These are phyloP conservation scores for Ceratotherium simum DNA, from an alignment of 2,113 vertebrate species.

Conservation along the genomic window DNA sequence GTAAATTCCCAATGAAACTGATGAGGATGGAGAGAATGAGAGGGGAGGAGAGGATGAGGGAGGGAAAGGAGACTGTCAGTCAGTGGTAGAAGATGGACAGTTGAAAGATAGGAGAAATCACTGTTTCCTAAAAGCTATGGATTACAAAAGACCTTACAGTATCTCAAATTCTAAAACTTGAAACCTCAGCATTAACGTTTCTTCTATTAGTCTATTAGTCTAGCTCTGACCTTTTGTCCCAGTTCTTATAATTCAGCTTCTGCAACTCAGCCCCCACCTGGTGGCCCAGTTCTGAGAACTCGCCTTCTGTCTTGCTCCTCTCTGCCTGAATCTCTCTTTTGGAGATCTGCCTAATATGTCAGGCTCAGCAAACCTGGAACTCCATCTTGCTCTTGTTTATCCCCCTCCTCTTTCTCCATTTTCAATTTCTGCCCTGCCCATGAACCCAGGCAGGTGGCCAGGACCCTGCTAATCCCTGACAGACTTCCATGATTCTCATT, in stretches of 20 bases:
- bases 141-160: background rate
- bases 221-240: slow-evolving; percentile 65
- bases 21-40: background rate
- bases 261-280: slow-evolving; percentile 65
- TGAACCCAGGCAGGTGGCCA: slow-evolving; percentile 82
- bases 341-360: slow-evolving; percentile 80
- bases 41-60: too few species aligned
- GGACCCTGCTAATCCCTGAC: slow-evolving; percentile 76
- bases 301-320: slow-evolving; percentile 75
- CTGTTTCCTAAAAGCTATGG: background rate
- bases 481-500: slow-evolving; percentile 62
- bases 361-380: slow-evolving; percentile 65
- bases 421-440: slow-evolving; percentile 76
- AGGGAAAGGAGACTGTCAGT: background rate
- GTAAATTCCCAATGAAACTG: background rate
- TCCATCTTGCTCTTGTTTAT: background rate
- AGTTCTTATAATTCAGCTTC: slow-evolving; percentile 58
- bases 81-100: background rate
- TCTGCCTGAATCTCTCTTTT: slow-evolving; percentile 60
- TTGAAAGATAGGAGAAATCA: background rate
- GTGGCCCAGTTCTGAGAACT: slow-evolving; percentile 75
- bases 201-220: background rate
- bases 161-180: background rate
- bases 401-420: slow-evolving; percentile 38
- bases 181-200: background rate